phyloP scores from a whole-genome alignment of 2,113 vertebrate species.

The Potamarius usumacintae region DNA sequence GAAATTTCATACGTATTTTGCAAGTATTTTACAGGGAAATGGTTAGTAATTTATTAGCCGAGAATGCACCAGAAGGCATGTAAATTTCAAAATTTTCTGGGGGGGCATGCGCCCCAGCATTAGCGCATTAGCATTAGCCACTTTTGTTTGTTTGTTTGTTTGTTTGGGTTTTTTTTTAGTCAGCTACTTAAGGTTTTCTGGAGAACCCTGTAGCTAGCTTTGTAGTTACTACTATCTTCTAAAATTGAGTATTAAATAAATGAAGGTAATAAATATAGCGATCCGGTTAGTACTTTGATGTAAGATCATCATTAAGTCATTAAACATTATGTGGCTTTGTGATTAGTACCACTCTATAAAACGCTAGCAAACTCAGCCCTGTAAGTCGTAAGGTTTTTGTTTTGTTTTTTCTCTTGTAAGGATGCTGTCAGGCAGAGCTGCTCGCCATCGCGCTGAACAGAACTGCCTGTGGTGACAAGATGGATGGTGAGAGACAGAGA shows the following conservation, averaged over 20 bases:
- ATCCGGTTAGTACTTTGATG: background rate
- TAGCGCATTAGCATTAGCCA: too few relatives aligned
- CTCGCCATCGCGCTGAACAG: background rate
- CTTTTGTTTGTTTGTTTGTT: too few relatives aligned
- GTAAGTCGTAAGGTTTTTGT: too few relatives aligned
- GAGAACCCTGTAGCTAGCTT: background rate
- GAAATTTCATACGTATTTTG: too few relatives aligned
- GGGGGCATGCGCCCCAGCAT: too few relatives aligned
- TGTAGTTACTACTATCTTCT: background rate
- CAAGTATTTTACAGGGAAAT: too few relatives aligned
- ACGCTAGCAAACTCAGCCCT: background rate
- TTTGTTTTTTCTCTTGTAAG: too few relatives aligned
- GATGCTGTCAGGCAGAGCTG: background rate
- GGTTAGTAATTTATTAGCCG: too few relatives aligned
- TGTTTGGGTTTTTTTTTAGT: too few relatives aligned
- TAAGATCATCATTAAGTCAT: background rate
- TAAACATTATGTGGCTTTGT: background rate
- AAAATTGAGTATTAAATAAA: background rate
- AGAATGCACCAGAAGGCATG: too few relatives aligned
- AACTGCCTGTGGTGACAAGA: constrained; percentile 13
- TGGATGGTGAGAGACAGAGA: background rate
- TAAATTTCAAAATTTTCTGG: too few relatives aligned
- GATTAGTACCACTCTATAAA: background rate
- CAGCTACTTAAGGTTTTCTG: too few relatives aligned
- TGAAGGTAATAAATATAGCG: background rate